A percentile compares a stretch with the other conserved stretches of the same genome.
Conservation (phyloP, 2,797 vertebrate genomes). For the Acrossocheilus wenchowensis region DNA sequence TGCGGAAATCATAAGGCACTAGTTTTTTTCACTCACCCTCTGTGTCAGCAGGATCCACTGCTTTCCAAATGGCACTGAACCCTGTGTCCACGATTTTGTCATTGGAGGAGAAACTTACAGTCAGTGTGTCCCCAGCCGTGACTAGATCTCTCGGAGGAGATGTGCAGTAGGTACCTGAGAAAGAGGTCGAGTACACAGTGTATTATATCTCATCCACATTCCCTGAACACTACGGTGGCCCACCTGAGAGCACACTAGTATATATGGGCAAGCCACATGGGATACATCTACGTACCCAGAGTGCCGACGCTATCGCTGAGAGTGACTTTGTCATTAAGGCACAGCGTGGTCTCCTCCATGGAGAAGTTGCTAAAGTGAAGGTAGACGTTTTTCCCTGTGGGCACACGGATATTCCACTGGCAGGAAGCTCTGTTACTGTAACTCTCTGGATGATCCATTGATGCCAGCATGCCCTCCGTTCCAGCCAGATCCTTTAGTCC, state of each 20-base stretch:
- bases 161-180: slow-evolving; percentile 76
- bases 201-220: slow-evolving; percentile 12
- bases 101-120: slow-evolving; percentile 76
- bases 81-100: slow-evolving; percentile 79
- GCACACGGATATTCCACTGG: slow-evolving; percentile 76
- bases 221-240: background rate
- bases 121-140: slow-evolving; percentile 72
- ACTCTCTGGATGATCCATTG: slow-evolving; percentile 73
- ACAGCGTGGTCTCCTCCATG: slow-evolving; percentile 78
- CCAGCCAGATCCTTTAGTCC: slow-evolving; percentile 73
- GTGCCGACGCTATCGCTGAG: slow-evolving; percentile 71
- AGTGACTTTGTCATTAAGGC: slow-evolving; percentile 76
- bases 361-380: slow-evolving; percentile 77
- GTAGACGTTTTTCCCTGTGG: slow-evolving; percentile 74
- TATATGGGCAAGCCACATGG: background rate
- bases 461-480: slow-evolving; percentile 69
- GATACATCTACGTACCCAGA: slow-evolving; percentile 67
- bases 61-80: slow-evolving; percentile 76
- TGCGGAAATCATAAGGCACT: too few species aligned
- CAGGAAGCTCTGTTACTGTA: slow-evolving; percentile 76
- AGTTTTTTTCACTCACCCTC: slow-evolving; percentile 56
- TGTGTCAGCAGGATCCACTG: slow-evolving; percentile 71
- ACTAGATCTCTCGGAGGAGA: slow-evolving; percentile 71
- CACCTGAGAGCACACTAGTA: slow-evolving; percentile 16
- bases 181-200: slow-evolving; percentile 11